These are phyloP conservation scores for Mesitornis unicolor DNA, from an alignment of 2,113 vertebrate genomes.

Conservation along the genomic window DNA sequence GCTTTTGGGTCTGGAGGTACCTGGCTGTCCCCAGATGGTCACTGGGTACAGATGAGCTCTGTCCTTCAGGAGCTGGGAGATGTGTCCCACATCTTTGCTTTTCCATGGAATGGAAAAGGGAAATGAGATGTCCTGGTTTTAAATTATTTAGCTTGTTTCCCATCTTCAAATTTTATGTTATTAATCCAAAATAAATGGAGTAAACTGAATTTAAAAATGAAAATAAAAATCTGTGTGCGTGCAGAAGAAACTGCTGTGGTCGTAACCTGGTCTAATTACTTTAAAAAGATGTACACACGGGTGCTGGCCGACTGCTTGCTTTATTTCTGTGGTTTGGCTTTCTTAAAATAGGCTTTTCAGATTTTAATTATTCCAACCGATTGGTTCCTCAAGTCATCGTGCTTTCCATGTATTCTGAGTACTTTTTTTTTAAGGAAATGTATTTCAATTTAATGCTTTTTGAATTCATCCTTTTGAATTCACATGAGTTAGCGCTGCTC, in stretches of 20 bases:
- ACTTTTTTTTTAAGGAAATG: background rate
- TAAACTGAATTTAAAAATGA: background rate
- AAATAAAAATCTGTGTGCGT: background rate
- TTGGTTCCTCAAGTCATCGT: background rate
- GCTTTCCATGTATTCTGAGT: background rate
- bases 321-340: background rate
- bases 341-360: background rate
- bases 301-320: background rate
- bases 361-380: background rate
- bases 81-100: background rate
- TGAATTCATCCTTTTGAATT: background rate
- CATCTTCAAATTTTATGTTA: rapidly evolving
- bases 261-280: background rate
- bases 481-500: background rate
- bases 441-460: background rate
- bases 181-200: background rate
- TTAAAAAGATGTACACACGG: rapidly evolving
- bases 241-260: background rate
- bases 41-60: background rate
- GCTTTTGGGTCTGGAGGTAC: background rate
- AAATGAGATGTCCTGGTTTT: background rate
- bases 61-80: background rate
- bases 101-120: background rate
- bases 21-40: background rate
- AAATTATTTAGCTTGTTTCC: background rate